Base-by-base conservation (phyloP, 1,140 invertebrate genomes). In the Drosophila tsacasi region DNA sequence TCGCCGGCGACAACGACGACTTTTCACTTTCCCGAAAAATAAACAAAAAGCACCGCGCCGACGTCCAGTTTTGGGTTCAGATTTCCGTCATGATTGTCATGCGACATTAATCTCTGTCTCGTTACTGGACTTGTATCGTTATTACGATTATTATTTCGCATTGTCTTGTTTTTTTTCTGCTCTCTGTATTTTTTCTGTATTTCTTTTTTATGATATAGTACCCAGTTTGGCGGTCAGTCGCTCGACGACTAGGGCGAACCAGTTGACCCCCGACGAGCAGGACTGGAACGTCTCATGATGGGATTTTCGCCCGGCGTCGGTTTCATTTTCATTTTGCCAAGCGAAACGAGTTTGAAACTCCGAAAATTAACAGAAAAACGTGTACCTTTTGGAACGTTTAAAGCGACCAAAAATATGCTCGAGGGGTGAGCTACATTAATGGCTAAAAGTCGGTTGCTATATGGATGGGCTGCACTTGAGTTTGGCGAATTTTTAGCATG, bases 41-140 rank as follows among this genome's bases (percentile, higher is more conserved):
- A 52, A 52, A 52, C 27, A 52, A 52, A 30, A 52, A 52, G 27
- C 21, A 8, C 35, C 21, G n/a, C 44, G 76, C 30, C 44, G 19
- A 27, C 40, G 74, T 77, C 74, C 75, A 78, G 47, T 47, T 76
- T 52, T 39, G 57, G 52, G 50, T 52, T 79, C 61, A 80, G 76
- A 79, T 80, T 80, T 80, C 77, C 77, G 77, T 80, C 77, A 62
- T 80, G 77, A 80, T 80, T 80, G 77, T 79, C 77, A 80, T 80
- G 77, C 77, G 76, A 80, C 77, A 80, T 80, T 80, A 80, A 80
- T 80, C 76, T 80, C 68, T 73, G 71, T 61, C 55, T 79, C 58
- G 76, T 79, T 71, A 58, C 73, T 76, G 72, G 71, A 65, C 74
- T 76, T 65, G 72, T 68, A 66, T 76, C 73, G 72, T 77, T 77